Base-by-base conservation (phyloP, 2,888 invertebrate species). In the Ophonus ardosiacus region DNA sequence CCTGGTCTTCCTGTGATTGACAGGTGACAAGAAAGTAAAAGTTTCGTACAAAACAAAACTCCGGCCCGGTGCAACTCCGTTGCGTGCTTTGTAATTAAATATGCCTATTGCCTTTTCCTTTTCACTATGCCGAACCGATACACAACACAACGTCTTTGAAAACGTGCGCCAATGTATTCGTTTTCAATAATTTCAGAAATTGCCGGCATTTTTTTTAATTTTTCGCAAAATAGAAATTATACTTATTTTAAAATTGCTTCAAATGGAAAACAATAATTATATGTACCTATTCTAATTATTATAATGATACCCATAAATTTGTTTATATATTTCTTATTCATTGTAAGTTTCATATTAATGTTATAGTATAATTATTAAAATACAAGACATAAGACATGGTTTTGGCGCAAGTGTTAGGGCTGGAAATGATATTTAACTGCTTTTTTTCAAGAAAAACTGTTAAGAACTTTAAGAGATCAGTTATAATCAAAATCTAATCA, bases 1-100 rank as follows among this genome's bases (percentile, higher is more conserved):
- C 71, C 57, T 40, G 43, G 71, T 74, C 71, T 18, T 59, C 71
- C 17, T 24, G 21, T 83, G 83, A 83, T 83, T 83, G 83, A 83
- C 83, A 83, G 83, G 83, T 83, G 83, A 83, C 83, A 83, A 61
- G 83, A 83, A 83, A 83, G 83, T 83, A 83, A 83, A 61, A 83
- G 83, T 83, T 74, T 83, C 61, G 83, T 74, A 57, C 71, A 59
- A 82, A 82, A 82, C 68, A 43, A 82, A 82, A 82, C 68, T 24
- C 31, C 74, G 71, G 15, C 43, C 43, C 38, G 71, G n/a, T n/a
- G 38, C 71, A 13, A 17, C 17, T 15, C 40, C 8, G 71, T 38
- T 51, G 24, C 74, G 43, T 63, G 81, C 61, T 63, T 81, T 68
- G 68, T 81, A 81, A 81, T 81, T 81, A 81, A 81, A 81, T 65